Percentiles rank a stretch among this genome's conserved stretches.
These are phyloP conservation scores for Tortricodes alternella DNA, from an alignment of 2,888 invertebrate genomes.

Conservation along the genomic window DNA sequence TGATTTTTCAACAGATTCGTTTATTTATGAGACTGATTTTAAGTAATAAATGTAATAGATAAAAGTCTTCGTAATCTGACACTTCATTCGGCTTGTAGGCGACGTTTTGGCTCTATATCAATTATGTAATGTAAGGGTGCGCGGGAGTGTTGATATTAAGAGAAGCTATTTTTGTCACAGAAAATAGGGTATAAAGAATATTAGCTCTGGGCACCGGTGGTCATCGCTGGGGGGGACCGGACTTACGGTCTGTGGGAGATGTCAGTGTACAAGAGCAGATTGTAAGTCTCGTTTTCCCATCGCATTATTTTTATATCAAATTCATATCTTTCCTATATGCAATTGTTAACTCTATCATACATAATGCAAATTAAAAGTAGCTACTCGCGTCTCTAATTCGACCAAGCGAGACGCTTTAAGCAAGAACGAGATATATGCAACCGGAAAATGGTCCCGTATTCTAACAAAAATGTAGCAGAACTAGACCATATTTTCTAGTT, in stretches of 20 bases:
- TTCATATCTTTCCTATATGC: slow-evolving; percentile 39
- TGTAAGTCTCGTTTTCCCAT: slow-evolving; percentile 22
- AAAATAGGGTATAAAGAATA: slow-evolving; percentile 58
- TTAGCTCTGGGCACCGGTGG: slow-evolving; percentile 74
- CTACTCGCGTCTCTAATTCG: neutral
- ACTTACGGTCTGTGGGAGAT: slow-evolving; percentile 16
- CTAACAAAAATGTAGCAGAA: too few relatives aligned
- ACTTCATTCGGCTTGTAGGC: slow-evolving; percentile 52
- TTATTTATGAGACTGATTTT: slow-evolving; percentile 80
- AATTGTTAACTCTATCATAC: slow-evolving; percentile 2
- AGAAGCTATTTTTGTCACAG: slow-evolving; percentile 79
- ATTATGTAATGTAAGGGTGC: slow-evolving; percentile 65
- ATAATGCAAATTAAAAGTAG: neutral
- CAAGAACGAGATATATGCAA: too few relatives aligned
- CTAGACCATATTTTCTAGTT: too few relatives aligned
- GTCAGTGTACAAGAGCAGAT: slow-evolving; percentile 19
- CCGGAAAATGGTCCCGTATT: too few relatives aligned
- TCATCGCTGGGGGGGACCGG: slow-evolving; percentile 7
- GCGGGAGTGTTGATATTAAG: slow-evolving; percentile 53
- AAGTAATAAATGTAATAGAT: slow-evolving; percentile 60
- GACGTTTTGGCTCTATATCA: slow-evolving; percentile 67
- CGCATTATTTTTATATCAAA: slow-evolving; percentile 42
- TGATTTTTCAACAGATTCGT: slow-evolving; percentile 49
- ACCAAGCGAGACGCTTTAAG: too few relatives aligned
- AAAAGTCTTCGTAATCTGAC: slow-evolving; percentile 57